Evolutionary conservation across 2,888 invertebrate species (phyloP).

Genomic region (Meganola albula): DNA sequence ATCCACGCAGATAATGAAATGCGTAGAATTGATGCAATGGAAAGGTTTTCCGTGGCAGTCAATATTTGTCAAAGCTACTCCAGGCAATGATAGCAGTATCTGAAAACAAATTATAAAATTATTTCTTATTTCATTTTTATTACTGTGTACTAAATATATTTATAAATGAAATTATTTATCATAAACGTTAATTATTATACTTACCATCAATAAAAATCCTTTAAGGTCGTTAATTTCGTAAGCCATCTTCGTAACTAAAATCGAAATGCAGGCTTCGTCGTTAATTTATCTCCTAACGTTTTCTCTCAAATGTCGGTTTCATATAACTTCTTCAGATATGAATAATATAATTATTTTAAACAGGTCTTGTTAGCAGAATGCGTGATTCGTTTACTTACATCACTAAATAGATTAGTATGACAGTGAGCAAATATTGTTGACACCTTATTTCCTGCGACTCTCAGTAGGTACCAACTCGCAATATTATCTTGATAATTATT

Average conservation of each 20-base stretch:
- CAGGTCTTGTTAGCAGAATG: slow-evolving; percentile 47
- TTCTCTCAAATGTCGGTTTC: slow-evolving; percentile 46
- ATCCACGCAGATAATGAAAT: slow-evolving; percentile 72
- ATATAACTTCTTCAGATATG: slow-evolving; percentile 43
- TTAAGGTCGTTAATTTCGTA: slow-evolving; percentile 41
- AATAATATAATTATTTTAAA: slow-evolving; percentile 40
- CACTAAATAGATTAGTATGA: slow-evolving; percentile 57
- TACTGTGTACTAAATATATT: too few relatives aligned
- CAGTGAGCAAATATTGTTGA: slow-evolving; percentile 60
- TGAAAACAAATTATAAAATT: slow-evolving; percentile 40
- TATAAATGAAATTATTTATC: too few relatives aligned
- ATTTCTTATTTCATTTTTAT: too few relatives aligned
- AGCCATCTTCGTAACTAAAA: slow-evolving; percentile 41
- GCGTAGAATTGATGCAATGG: slow-evolving; percentile 63
- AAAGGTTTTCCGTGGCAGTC: slow-evolving; percentile 69
- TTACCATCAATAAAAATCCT: slow-evolving; percentile 47
- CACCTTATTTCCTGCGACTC: slow-evolving; percentile 63
- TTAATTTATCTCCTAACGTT: slow-evolving; percentile 46
- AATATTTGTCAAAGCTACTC: slow-evolving; percentile 41
- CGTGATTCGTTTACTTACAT: slow-evolving; percentile 47
- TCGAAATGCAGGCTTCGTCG: slow-evolving; percentile 33
- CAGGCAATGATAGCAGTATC: slow-evolving; percentile 40
- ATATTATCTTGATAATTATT: too few relatives aligned
- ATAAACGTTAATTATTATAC: slow-evolving; percentile 13
- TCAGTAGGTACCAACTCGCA: too few relatives aligned